A percentile compares a stretch with the other conserved stretches of the same genome.
phyloP scores from a whole-genome alignment of 2,797 vertebrate genomes.

The Rhinatrema bivittatum region DNA sequence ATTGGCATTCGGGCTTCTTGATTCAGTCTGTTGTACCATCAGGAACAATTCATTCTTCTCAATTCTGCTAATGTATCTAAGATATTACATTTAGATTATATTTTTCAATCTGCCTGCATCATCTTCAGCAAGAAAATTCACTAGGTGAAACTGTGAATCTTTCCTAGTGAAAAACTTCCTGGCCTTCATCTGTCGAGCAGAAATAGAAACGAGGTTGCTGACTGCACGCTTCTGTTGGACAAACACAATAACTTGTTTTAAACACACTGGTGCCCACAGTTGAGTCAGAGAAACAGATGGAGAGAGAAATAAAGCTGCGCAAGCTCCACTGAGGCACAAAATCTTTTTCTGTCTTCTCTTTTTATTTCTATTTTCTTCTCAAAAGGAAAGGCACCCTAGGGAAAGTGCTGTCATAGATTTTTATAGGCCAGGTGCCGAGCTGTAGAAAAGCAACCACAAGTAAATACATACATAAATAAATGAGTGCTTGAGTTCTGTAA shows the following conservation, averaged over 20 bases:
- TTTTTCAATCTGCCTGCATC: background rate
- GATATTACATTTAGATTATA: slow-evolving; percentile 8
- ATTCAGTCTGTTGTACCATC: background rate
- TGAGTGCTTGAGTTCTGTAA: background rate
- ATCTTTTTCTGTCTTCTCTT: slow-evolving; percentile 23
- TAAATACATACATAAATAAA: background rate
- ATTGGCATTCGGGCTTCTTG: slow-evolving; percentile 10
- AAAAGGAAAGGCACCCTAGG: slow-evolving; percentile 28
- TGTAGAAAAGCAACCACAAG: background rate
- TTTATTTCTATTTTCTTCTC: slow-evolving; percentile 11
- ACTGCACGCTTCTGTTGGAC: slow-evolving; percentile 33
- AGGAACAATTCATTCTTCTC: background rate
- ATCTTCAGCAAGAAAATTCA: slow-evolving; percentile 5
- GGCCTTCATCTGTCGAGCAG: slow-evolving; percentile 19
- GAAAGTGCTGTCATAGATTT: slow-evolving; percentile 30
- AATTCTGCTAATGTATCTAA: background rate
- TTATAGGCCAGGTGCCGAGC: slow-evolving; percentile 37
- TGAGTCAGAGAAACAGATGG: slow-evolving; percentile 46
- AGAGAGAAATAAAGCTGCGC: slow-evolving; percentile 37
- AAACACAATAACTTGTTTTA: slow-evolving; percentile 34
- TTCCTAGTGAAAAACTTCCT: slow-evolving; percentile 17
- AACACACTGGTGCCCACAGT: slow-evolving; percentile 16
- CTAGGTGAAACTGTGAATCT: slow-evolving; percentile 1
- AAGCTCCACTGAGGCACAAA: slow-evolving; percentile 33
- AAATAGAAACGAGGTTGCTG: slow-evolving; percentile 41